phyloP scores from a whole-genome alignment of 2,888 invertebrate genomes.

The Cheilosia scutellata region DNA sequence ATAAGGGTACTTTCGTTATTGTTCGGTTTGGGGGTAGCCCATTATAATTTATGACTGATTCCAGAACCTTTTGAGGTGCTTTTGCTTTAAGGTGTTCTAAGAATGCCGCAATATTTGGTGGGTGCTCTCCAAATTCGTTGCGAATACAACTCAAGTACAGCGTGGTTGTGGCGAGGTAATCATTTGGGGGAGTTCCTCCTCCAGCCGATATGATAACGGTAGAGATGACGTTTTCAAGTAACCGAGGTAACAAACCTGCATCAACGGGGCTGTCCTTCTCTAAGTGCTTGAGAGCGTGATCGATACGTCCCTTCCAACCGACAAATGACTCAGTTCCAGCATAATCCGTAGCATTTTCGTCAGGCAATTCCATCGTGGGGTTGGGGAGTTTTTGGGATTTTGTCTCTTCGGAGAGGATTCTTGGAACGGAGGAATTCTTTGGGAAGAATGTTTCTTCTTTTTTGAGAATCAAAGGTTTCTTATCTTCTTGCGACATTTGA shows the following conservation, averaged over 20 bases:
- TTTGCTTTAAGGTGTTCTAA: conserved; percentile 52
- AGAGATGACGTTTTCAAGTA: conserved; percentile 68
- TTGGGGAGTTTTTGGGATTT: background rate
- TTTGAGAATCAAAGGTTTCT: no score
- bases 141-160: conserved; percentile 69
- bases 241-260: background rate
- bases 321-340: conserved; percentile 46
- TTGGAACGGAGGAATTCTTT: background rate
- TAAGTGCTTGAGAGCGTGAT: conserved; percentile 63
- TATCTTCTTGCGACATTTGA: no score
- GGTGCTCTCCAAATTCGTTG: conserved; percentile 70
- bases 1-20: conserved; percentile 25
- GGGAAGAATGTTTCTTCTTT: no score
- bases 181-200: conserved; percentile 60
- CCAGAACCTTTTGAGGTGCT: background rate
- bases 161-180: conserved; percentile 66
- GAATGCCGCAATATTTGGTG: conserved; percentile 73
- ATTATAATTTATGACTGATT: background rate
- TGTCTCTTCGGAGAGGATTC: background rate
- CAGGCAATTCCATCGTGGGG: conserved; percentile 26
- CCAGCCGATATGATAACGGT: conserved; percentile 73
- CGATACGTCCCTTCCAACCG: conserved; percentile 74
- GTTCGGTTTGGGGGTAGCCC: conserved; percentile 1
- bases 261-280: conserved; percentile 41
- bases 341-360: conserved; percentile 50